Evolutionary conservation across 2,797 vertebrate species (phyloP), one percentile per base, ranked within the genome.

Genomic region (Sciaenops ocellatus): DNA sequence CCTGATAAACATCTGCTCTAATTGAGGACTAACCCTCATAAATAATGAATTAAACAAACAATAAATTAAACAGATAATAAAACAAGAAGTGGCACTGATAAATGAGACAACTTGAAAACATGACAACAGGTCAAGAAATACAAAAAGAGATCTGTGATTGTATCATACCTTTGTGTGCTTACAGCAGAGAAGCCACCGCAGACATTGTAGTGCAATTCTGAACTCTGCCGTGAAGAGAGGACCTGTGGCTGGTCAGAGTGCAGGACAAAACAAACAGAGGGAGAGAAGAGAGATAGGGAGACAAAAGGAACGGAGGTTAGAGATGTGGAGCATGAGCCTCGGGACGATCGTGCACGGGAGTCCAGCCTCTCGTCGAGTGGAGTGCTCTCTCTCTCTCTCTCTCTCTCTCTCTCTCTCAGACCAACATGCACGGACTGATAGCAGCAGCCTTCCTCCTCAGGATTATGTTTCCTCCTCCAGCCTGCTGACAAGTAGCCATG

Each of bases 391-490:
- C 34, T 38, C 34, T 30, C 30, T 38, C 34, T 71, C 83, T 88
- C 87, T 59, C 80, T 34, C 34, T 38, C 34, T 38, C 34, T 30
- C 30, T 38, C 34, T 71, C 83, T 88, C 87, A 72, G 80, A 83
- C 78, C 73, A 76, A 74, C 86, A 56, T 67, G 84, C 77, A 65
- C 38, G 16, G 55, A 94, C 90, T 94, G 92, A 94, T 91, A 94
- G 92, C 87, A 54, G 84, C 90, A 93, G 88, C 89, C 92, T 94
- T 94, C 94, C 91, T 94, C 91, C 79, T 80, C 55, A 7, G 87
- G 93, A 93, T 95, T 95, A 95, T 80, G 93, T 95, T 95, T 94
- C 95, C 94, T 93, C 90, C 91, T 93, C 85, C 83, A 87, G 87
- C 90, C 92, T 86, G 92, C 92, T 94, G 92, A 95, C 93, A 94